Evolutionary conservation across 2,113 vertebrate species (phyloP), one percentile per base, ranked within the genome.

Genomic region (Petromus typicus): DNA sequence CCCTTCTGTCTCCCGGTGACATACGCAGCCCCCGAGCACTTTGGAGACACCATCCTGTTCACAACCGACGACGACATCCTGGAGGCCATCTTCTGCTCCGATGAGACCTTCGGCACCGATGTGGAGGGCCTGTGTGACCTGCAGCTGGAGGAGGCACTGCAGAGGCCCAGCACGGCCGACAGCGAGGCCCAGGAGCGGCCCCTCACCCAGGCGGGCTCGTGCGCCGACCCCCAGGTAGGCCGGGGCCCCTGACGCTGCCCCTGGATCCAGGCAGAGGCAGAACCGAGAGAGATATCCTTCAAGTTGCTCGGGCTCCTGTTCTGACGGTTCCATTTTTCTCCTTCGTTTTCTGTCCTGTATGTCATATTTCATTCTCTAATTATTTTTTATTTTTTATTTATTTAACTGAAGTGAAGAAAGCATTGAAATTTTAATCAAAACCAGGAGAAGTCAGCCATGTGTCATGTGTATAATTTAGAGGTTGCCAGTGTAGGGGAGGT

Each of bases 11-110:
- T 43, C 66, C 79, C 54, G 56, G 75, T 96, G 40, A 95, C 93
- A 18, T 79, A 37, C 91, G 82, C 95, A 99, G 99, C 98, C 82
- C 98, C 99, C 63, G 99, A 99, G 97, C 99, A 99, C 95, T 99
- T 99, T 96, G 99, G 99, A 1, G 99, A 99, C 96, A 99, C 99
- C 0, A 99, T 99, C 96, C 94, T 99, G 64, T 99, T 99, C 98
- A 99, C 99, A 0, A 99, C 98, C 0, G 99, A 99, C 8, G 99
- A 99, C 20, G 99, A 99, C 34, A 99, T 99, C 95, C 98, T 99
- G 48, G 99, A 99, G 97, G 99, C 99, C 40, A 98, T 99, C 96
- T 99, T 99, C 92, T 99, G 97, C 54, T 99, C 98, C 0, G 99
- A 99, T 95, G 98, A 99, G 96, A 99, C 98, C 0, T 99, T 99